Evolutionary conservation across 2,797 vertebrate genomes (phyloP).

Genomic region (Pseudochirops cupreus): DNA sequence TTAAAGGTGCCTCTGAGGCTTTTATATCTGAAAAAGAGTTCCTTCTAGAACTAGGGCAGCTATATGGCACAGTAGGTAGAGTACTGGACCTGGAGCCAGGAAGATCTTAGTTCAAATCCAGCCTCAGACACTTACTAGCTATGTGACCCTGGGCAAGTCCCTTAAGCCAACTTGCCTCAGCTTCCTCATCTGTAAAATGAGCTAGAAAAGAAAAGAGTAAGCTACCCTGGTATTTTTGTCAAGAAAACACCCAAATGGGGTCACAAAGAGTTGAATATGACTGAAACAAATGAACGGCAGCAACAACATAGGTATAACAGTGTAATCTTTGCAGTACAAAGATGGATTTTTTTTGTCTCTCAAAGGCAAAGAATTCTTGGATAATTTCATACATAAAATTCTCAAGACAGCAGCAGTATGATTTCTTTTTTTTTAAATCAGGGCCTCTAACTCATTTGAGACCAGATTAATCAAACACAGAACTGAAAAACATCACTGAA

Average conservation of each 20-base stretch:
- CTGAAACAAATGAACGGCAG: not conserved
- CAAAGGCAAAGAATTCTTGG: slow-evolving; percentile 22
- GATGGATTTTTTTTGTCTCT: not conserved
- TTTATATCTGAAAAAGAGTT: not conserved
- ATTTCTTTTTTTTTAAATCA: slow-evolving; percentile 17
- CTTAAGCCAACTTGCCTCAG: not conserved
- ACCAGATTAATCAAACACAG: not conserved
- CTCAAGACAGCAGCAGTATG: not conserved
- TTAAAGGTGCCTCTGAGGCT: not conserved
- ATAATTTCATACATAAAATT: slow-evolving; percentile 22
- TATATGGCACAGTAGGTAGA: not conserved
- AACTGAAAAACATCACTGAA: slow-evolving; percentile 19
- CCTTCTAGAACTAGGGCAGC: not conserved
- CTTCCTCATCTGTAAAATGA: not conserved
- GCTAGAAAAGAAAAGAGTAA: not conserved
- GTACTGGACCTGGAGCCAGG: too few relatives aligned
- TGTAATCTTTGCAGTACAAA: not conserved
- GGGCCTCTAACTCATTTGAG: not conserved
- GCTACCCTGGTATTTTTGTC: not conserved
- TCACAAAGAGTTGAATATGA: not conserved
- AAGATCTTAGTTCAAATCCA: not conserved
- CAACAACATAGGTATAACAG: not conserved
- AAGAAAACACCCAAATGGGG: not conserved
- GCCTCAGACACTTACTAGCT: not conserved
- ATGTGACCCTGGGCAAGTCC: not conserved